Evolutionary conservation across 2,113 vertebrate species (phyloP), one percentile per base, ranked within the genome.

Genomic region (Indri indri): DNA sequence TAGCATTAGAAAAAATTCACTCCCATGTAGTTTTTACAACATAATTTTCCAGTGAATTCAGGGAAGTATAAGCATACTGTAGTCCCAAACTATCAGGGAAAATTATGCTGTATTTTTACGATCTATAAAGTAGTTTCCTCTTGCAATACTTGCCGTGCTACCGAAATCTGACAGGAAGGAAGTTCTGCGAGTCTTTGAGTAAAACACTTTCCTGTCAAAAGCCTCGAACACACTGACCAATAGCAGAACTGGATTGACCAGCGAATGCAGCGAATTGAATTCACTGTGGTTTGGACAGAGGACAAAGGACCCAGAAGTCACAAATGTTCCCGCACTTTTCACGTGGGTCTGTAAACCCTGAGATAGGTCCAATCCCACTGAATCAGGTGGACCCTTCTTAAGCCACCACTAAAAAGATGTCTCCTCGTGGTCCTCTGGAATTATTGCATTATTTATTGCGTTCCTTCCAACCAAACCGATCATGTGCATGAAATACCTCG

Each of bases 111-210:
- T n/a, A 34, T 91, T 71, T 96, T 85, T 45, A 66, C 57, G 71
- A 54, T 59, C 65, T 68, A n/a, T 59, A 74, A 42, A 83, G 76
- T 32, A 34, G 66, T 63, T 95, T 91, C 85, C 91, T 93, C 77
- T 74, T 13, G 34, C 83, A 88, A 40, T 73, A 40, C 47, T 90
- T 32, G 57, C 83, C 37, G 9, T 30, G 42, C 54, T 73, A 5
- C 71, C 86, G 94, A 85, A 94, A 85, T 92, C 80, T 95, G 61
- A 16, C 71, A 94, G 94, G 94, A 98, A 97, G 97, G 97, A 97
- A 96, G 91, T 97, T 70, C 87, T 82, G 91, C 81, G 96, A 79
- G 54, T 63, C 79, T 91, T 83, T 66, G 25, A 87, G 93, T 61
- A 65, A 93, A 83, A 86, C 8, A 2, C 20, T 63, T 96, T 93